Evolutionary conservation across 2,113 vertebrate species (phyloP).

Genomic region (Hipposideros armiger): DNA sequence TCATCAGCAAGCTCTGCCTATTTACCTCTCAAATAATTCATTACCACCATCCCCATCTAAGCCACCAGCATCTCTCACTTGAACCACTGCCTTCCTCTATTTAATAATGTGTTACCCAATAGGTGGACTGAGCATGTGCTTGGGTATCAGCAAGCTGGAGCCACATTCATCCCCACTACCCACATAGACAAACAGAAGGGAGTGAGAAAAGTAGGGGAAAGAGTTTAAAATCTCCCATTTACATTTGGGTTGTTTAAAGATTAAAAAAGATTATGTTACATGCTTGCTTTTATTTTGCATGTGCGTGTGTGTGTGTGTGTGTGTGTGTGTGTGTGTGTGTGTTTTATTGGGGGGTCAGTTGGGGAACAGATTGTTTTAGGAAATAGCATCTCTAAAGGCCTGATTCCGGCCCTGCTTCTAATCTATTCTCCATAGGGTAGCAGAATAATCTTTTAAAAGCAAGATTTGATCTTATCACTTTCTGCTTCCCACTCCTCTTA

Average conservation of each 20-base stretch:
- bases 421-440: not conserved
- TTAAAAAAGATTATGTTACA: not conserved
- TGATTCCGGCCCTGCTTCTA: not conserved
- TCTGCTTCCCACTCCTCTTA: not conserved
- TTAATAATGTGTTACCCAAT: not conserved
- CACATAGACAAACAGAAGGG: not conserved
- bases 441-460: slow-evolving; percentile 41
- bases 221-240: not conserved
- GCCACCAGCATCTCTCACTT: not conserved
- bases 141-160: not conserved
- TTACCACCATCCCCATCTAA: not conserved
- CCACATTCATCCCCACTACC: not conserved
- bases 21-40: not conserved
- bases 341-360: not conserved
- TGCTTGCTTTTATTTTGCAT: not conserved
- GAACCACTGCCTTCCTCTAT: not conserved
- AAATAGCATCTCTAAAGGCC: not conserved
- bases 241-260: not conserved
- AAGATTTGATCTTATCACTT: not conserved
- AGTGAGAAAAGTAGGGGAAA: not conserved
- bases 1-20: not conserved
- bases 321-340: not conserved
- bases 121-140: not conserved
- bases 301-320: not conserved
- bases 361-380: not conserved